These are phyloP conservation scores for Microtus pennsylvanicus DNA, from an alignment of 2,113 vertebrate genomes.

Conservation along the genomic window DNA sequence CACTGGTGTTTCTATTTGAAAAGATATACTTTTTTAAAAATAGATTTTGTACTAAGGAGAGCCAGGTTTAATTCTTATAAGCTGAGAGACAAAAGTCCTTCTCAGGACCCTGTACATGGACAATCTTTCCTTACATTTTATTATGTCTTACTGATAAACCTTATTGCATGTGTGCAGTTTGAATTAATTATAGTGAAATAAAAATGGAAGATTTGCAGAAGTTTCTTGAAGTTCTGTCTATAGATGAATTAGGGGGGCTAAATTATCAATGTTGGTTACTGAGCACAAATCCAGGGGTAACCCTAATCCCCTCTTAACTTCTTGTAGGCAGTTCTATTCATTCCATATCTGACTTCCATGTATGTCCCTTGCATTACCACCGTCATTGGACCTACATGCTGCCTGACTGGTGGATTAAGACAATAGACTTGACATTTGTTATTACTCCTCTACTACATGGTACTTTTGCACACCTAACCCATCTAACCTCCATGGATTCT, in stretches of 20 bases:
- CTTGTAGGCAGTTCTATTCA: neutral
- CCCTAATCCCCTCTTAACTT: neutral
- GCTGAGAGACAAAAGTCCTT: neutral
- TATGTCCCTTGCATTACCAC: neutral
- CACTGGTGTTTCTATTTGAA: neutral
- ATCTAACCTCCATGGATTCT: neutral
- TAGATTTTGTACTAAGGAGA: neutral
- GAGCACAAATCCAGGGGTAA: neutral
- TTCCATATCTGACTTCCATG: neutral
- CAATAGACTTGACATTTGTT: neutral
- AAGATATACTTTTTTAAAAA: neutral
- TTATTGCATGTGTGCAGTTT: neutral
- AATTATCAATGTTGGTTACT: neutral
- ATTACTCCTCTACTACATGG: neutral
- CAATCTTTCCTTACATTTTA: neutral
- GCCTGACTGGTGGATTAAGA: neutral
- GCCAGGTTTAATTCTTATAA: neutral
- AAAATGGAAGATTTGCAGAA: neutral
- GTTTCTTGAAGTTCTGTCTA: conserved; percentile 10
- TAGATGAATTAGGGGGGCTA: neutral
- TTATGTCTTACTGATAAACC: neutral
- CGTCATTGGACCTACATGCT: neutral
- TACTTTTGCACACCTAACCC: neutral
- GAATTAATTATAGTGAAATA: neutral
- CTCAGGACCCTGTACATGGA: neutral